A percentile compares a stretch with the other conserved stretches of the same genome.
phyloP scores from a whole-genome alignment of 2,797 vertebrate species.

The Pteropus rufus region DNA sequence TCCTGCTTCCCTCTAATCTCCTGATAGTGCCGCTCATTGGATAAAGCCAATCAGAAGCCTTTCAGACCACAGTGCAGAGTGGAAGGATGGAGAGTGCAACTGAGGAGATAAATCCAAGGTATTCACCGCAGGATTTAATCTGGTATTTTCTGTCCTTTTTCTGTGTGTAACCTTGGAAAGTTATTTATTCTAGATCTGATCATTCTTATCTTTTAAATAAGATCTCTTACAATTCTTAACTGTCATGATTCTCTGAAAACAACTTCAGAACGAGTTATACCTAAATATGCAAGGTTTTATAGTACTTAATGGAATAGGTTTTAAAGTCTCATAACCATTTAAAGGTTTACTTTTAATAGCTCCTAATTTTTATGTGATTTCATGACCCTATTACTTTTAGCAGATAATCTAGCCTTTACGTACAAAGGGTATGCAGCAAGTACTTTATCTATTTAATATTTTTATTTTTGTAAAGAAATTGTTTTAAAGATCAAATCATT shows the following conservation, averaged over 20 bases:
- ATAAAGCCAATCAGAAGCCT: background rate
- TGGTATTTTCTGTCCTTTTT: background rate
- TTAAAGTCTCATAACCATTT: background rate
- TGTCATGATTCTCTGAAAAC: background rate
- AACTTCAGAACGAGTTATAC: background rate
- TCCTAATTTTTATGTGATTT: background rate
- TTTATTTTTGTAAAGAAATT: background rate
- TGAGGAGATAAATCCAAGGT: background rate
- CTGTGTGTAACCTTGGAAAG: background rate
- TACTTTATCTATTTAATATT: constrained; percentile 9
- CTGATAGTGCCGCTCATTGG: background rate
- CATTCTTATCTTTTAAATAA: constrained; percentile 8
- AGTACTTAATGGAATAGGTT: background rate
- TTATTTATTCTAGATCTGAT: background rate
- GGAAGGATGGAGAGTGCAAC: background rate
- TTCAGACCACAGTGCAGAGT: background rate
- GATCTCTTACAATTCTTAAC: background rate
- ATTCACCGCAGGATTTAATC: background rate
- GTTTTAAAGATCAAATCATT: background rate
- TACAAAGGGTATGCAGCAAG: background rate
- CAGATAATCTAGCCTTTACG: background rate
- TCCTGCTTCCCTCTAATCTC: background rate
- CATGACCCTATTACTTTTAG: background rate
- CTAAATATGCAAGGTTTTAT: background rate
- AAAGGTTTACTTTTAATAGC: background rate